Evolutionary conservation across 1,140 invertebrate genomes (phyloP).

Genomic region (Andricus grossulariae): DNA sequence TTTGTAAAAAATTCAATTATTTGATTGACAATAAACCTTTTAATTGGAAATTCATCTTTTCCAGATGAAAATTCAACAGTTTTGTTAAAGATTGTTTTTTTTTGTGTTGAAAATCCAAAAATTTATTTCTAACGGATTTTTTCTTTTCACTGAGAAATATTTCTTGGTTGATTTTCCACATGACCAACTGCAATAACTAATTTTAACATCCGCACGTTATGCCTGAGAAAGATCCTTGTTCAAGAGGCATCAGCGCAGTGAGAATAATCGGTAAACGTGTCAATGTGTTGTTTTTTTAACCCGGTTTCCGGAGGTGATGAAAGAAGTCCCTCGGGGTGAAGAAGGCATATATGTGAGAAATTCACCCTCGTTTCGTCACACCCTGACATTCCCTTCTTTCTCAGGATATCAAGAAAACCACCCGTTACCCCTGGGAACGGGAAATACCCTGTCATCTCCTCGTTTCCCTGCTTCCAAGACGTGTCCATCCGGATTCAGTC

Average conservation of each 20-base stretch:
- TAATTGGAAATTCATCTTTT: no score
- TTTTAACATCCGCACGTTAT: not conserved
- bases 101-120: no score
- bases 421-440: conserved; percentile 55
- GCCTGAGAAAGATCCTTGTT: conserved; percentile 3
- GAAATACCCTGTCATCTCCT: conserved; percentile 66
- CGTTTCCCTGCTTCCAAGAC: conserved; percentile 50
- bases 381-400: conserved; percentile 59
- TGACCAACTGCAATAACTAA: no score
- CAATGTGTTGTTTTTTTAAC: conserved; percentile 41
- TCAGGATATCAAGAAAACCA: conserved; percentile 56
- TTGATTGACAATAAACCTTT: no score
- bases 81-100: no score
- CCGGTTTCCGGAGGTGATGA: conserved; percentile 47
- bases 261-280: conserved; percentile 21
- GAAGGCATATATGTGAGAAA: conserved; percentile 57
- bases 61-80: no score
- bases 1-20: no score
- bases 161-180: no score
- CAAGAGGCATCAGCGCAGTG: conserved; percentile 25
- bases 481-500: not conserved
- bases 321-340: conserved; percentile 60
- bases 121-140: no score
- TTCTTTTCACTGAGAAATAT: no score
- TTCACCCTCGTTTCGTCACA: conserved; percentile 63